A percentile compares a stretch with the other conserved stretches of the same genome.
Conservation (phyloP, 2,113 vertebrate genomes). For the Heliornis fulica region DNA sequence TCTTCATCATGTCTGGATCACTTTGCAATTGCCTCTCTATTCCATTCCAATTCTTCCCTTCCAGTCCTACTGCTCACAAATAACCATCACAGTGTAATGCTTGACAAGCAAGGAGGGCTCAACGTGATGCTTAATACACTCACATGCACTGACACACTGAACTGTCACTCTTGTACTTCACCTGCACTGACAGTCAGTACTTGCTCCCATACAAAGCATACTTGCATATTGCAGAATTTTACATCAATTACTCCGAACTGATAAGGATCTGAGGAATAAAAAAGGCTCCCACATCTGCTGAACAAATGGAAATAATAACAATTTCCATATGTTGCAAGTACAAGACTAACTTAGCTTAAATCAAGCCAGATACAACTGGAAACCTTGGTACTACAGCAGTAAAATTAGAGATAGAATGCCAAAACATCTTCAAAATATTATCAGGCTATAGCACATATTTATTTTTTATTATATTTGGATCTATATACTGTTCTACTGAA, state of each 20-base stretch:
- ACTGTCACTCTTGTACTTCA: neutral
- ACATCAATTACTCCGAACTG: neutral
- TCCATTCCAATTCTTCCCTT: neutral
- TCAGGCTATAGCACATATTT: neutral
- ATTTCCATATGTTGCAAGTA: neutral
- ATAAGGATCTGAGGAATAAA: neutral
- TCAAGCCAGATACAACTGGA: neutral
- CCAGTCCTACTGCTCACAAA: neutral
- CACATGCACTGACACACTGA: fast-evolving
- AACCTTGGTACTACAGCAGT: neutral
- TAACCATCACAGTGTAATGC: fast-evolving
- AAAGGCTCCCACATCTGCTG: neutral
- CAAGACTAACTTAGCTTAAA: neutral
- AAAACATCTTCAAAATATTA: neutral
- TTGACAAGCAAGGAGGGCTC: neutral
- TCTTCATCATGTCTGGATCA: neutral
- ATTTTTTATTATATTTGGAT: neutral
- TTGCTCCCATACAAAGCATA: neutral
- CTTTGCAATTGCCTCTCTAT: neutral
- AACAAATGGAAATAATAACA: neutral
- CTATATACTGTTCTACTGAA: neutral
- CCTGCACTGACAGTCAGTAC: neutral
- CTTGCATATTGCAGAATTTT: neutral
- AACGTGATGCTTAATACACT: neutral
- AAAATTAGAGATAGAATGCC: neutral